Evolutionary conservation across 2,113 vertebrate genomes (phyloP), one percentile per base, ranked within the genome.

Genomic region (Tauraco erythrolophus): DNA sequence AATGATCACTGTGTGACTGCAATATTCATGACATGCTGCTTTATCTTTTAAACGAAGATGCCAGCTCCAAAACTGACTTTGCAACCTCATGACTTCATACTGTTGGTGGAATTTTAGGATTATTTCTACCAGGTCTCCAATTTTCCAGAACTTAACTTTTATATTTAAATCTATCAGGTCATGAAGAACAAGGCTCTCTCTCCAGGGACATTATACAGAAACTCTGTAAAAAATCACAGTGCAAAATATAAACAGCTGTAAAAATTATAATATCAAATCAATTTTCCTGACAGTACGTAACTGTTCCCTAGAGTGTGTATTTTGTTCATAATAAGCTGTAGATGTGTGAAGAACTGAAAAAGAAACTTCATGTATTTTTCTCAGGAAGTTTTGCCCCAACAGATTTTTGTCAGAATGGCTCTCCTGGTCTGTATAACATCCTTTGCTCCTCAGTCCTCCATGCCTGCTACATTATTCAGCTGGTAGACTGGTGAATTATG

Each of bases 361-460:
- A 70, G 64, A 91, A 91, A 68, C 35, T 46, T 45, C 13, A 77
- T 0, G 2, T 37, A 23, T 82, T 94, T 84, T 95, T 75, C 87
- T 75, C 72, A 91, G 80, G 48, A 89, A 86, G 69, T 21, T 75
- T 45, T 54, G 85, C 68, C 66, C 87, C 69, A 69, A 66, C 2
- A 92, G 45, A 88, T 75, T 89, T 97, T 62, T 74, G n/a, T 68
- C 72, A 62, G 89, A 97, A 92, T 50, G n/a, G 62, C 53, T 92
- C 69, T 94, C 62, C 64, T 87, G 24, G 28, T 88, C 60, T 88
- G 77, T 37, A 6, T 30, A 80, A 80, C 84, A 95, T 93, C 53
- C 68, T 84, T 91, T 86, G 31, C 61, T 74, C 79, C 88, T 54
- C 89, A 57, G n/a, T 51, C 72, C 64, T 37, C 78, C 45, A 92